These are phyloP conservation scores for Pammene fasciana DNA, from an alignment of 2,888 invertebrate species.

Conservation along the genomic window DNA sequence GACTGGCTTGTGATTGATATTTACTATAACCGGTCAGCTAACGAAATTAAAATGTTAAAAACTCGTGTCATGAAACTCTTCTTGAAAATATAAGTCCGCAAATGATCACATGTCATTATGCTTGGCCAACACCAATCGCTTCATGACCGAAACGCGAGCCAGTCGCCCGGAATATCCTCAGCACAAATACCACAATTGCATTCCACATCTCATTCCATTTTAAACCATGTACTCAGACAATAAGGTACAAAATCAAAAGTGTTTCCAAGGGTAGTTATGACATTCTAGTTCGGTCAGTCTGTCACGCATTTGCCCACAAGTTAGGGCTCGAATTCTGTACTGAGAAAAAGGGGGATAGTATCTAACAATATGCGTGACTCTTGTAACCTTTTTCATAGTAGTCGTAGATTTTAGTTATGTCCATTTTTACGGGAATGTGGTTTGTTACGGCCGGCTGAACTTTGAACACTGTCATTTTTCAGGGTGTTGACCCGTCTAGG, in stretches of 20 bases:
- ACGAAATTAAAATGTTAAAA: no score
- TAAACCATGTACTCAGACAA: neutral
- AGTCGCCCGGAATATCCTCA: neutral
- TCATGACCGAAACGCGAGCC: neutral
- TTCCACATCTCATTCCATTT: neutral
- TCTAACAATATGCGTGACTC: neutral
- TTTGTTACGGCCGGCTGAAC: neutral
- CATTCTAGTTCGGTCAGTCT: neutral
- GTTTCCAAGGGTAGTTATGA: neutral
- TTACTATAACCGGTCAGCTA: no score
- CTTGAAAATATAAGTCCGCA: no score
- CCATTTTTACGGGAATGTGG: conserved; percentile 1
- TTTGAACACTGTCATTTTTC: neutral
- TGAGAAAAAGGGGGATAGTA: neutral
- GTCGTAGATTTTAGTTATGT: neutral
- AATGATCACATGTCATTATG: neutral
- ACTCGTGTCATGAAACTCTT: no score
- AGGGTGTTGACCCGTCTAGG: conserved; percentile 4
- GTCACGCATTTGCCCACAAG: conserved; percentile 2
- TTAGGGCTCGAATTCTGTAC: neutral
- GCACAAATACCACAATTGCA: neutral
- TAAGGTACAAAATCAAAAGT: neutral
- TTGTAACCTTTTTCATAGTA: neutral
- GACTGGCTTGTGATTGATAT: no score
- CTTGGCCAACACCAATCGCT: neutral